These are phyloP conservation scores for Phasia obesa DNA, from an alignment of 2,888 invertebrate species.

Conservation along the genomic window DNA sequence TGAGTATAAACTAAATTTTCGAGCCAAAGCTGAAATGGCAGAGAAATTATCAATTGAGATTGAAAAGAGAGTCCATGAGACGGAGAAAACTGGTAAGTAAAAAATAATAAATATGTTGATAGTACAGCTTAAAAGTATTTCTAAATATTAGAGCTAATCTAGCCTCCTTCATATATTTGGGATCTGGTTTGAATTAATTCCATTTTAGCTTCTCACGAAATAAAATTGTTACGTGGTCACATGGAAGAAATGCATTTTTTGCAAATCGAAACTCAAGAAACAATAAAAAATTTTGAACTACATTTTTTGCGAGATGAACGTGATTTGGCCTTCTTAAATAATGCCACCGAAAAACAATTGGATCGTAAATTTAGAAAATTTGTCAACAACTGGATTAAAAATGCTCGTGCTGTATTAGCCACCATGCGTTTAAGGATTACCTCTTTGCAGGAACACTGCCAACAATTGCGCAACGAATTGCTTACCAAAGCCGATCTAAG, in stretches of 20 bases:
- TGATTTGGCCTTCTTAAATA: constrained; percentile 75
- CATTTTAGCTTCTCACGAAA: no score
- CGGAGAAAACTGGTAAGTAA: constrained; percentile 74
- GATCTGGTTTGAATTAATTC: no score
- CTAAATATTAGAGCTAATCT: no score
- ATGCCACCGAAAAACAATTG: constrained; percentile 78
- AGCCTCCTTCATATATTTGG: no score
- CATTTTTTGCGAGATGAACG: constrained; percentile 77
- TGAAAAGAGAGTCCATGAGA: constrained; percentile 74
- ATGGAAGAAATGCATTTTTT: constrained; percentile 83
- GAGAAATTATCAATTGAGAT: constrained; percentile 78
- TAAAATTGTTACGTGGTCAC: constrained; percentile 81
- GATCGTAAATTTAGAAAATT: constrained; percentile 82
- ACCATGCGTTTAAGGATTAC: constrained; percentile 84
- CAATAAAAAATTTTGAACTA: constrained; percentile 82
- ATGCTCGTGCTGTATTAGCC: constrained; percentile 83
- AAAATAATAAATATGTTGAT: not conserved
- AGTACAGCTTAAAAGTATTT: no score
- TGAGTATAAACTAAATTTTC: constrained; percentile 78
- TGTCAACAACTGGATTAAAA: constrained; percentile 84
- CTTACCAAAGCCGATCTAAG: constrained; percentile 83
- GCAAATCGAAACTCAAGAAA: constrained; percentile 83
- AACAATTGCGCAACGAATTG: constrained; percentile 79
- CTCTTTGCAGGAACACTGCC: constrained; percentile 82
- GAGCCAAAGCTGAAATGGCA: constrained; percentile 79